Percentiles rank a stretch among this genome's conserved stretches.
phyloP scores from a whole-genome alignment of 2,113 vertebrate genomes.

The Argyrosomus japonicus region DNA sequence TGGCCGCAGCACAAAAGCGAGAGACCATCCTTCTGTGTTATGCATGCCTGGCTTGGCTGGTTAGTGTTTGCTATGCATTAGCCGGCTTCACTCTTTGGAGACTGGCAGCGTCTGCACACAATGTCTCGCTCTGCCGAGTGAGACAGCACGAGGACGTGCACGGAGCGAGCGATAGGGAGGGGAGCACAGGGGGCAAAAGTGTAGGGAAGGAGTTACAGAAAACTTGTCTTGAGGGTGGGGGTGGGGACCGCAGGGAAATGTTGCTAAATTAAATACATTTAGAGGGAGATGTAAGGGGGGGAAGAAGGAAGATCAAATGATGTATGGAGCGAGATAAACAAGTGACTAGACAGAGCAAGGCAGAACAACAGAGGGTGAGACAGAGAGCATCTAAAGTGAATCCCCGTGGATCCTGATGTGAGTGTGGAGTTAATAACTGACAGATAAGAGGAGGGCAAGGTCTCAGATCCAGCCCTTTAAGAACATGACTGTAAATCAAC shows the following conservation, averaged over 20 bases:
- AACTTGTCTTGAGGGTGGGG: constrained; percentile 1
- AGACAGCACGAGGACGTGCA: constrained; percentile 65
- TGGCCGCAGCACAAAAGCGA: constrained; percentile 41
- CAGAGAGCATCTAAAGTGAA: constrained; percentile 29
- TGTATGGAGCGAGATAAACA: constrained; percentile 34
- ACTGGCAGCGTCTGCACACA: constrained; percentile 69
- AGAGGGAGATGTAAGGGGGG: neutral
- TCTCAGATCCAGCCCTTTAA: constrained; percentile 52
- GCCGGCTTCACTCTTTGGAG: constrained; percentile 67
- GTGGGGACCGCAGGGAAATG: neutral
- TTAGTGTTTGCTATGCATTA: constrained; percentile 78
- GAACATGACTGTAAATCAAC: constrained; percentile 12
- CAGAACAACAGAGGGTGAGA: constrained; percentile 29
- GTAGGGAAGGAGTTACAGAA: constrained; percentile 13
- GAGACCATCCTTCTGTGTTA: constrained; percentile 65
- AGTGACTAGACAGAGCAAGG: constrained; percentile 33
- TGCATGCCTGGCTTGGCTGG: constrained; percentile 66
- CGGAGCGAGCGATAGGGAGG: constrained; percentile 26
- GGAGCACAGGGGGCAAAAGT: constrained; percentile 21
- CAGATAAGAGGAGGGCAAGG: constrained; percentile 44
- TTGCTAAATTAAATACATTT: constrained; percentile 33
- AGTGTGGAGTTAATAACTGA: constrained; percentile 48
- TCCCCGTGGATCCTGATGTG: constrained; percentile 22
- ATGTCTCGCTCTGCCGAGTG: constrained; percentile 73
- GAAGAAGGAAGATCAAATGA: constrained; percentile 33